phyloP scores from a whole-genome alignment of 2,797 vertebrate genomes.

The Mormyrus hasselquistii region DNA sequence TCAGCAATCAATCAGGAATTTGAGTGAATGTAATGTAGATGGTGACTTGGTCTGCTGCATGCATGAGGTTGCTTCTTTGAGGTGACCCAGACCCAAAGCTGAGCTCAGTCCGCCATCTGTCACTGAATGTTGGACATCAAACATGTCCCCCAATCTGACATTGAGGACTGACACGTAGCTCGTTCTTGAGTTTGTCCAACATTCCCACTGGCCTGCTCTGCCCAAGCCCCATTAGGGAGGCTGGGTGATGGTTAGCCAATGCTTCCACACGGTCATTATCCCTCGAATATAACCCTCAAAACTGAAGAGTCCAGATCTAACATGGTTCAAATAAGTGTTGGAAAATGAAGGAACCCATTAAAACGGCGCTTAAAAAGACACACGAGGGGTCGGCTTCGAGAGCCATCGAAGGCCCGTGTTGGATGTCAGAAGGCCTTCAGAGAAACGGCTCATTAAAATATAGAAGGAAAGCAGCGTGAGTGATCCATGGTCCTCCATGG shows the following conservation, averaged over 20 bases:
- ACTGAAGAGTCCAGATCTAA: not conserved
- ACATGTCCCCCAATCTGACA: not conserved
- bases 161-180: not conserved
- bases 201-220: not conserved
- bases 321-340: not conserved
- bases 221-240: not conserved
- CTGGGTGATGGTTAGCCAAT: not conserved
- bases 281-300: not conserved
- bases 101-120: not conserved
- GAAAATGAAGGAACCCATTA: not conserved
- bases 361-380: not conserved
- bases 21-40: not conserved
- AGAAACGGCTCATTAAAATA: conserved; percentile 4
- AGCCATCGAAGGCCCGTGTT: not conserved
- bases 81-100: not conserved
- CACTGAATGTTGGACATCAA: not conserved
- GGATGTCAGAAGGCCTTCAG: not conserved
- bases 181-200: conserved; percentile 2
- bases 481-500: not conserved
- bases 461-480: not conserved
- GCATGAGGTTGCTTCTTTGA: not conserved
- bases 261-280: not conserved
- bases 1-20: not conserved
- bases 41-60: not conserved
- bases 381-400: not conserved